Evolutionary conservation across 2,113 vertebrate genomes (phyloP).

Genomic region (Cynoglossus semilaevis): DNA sequence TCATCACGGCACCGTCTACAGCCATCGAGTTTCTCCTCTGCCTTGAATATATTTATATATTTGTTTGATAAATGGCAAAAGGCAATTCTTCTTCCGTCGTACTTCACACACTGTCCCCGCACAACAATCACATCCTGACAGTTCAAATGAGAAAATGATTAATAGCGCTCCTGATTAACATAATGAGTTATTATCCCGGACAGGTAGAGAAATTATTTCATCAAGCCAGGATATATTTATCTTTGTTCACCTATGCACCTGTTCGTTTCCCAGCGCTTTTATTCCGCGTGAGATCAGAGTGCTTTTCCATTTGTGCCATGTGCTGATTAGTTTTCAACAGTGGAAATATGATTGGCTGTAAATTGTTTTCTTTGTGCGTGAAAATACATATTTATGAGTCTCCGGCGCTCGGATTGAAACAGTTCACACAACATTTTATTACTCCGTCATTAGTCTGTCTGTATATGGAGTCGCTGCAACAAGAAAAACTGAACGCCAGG

Average conservation of each 20-base stretch:
- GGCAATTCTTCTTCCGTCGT: constrained; percentile 36
- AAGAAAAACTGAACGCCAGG: not conserved
- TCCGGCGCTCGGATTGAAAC: constrained; percentile 17
- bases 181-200: constrained; percentile 75
- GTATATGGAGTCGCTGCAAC: not conserved
- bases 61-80: constrained; percentile 61
- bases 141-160: constrained; percentile 76
- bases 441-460: not conserved
- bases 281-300: constrained; percentile 58
- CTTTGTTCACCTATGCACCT: constrained; percentile 72
- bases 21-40: constrained; percentile 5
- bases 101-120: constrained; percentile 48
- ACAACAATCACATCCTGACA: constrained; percentile 67
- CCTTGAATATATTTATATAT: constrained; percentile 3
- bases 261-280: constrained; percentile 52
- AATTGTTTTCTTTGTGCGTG: constrained; percentile 47
- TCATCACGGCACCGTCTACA: constrained; percentile 6
- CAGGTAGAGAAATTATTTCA: constrained; percentile 74
- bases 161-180: constrained; percentile 72
- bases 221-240: constrained; percentile 73
- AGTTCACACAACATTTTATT: constrained; percentile 20
- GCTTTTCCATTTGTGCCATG: constrained; percentile 44
- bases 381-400: constrained; percentile 55
- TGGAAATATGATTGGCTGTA: constrained; percentile 39
- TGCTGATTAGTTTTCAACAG: constrained; percentile 62